These are phyloP conservation scores for Fringilla coelebs DNA, from an alignment of 2,797 vertebrate species.

Conservation along the genomic window DNA sequence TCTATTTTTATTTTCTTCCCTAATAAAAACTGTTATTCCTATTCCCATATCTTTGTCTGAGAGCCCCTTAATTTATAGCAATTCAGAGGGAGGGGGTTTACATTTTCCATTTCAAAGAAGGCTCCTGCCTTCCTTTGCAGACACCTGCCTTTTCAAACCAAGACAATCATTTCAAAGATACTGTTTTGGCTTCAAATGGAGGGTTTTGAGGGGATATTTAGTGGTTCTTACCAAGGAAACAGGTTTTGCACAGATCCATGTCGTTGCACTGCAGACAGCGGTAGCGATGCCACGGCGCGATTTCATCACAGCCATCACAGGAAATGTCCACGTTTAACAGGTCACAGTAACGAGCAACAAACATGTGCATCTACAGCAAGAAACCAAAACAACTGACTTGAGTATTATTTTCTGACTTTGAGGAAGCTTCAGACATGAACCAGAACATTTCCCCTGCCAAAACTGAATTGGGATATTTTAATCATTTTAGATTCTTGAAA, in stretches of 20 bases:
- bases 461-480: background rate
- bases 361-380: conserved; percentile 93
- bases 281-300: conserved; percentile 95
- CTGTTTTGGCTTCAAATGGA: background rate
- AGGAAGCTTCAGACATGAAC: background rate
- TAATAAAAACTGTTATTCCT: no score
- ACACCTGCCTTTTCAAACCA: background rate
- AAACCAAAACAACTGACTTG: background rate
- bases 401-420: background rate
- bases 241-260: conserved; percentile 98
- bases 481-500: background rate
- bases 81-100: background rate
- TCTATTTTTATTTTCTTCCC: no score
- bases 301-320: conserved; percentile 94
- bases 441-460: background rate
- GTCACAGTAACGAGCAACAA: conserved; percentile 95
- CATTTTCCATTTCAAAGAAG: background rate
- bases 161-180: background rate
- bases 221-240: conserved; percentile 87
- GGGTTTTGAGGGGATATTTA: background rate
- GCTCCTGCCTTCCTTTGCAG: background rate
- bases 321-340: conserved; percentile 95
- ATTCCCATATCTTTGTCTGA: no score
- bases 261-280: conserved; percentile 95
- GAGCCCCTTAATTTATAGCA: background rate